These are phyloP conservation scores for Galeruca laticollis DNA, from an alignment of 2,888 invertebrate species.

Conservation along the genomic window DNA sequence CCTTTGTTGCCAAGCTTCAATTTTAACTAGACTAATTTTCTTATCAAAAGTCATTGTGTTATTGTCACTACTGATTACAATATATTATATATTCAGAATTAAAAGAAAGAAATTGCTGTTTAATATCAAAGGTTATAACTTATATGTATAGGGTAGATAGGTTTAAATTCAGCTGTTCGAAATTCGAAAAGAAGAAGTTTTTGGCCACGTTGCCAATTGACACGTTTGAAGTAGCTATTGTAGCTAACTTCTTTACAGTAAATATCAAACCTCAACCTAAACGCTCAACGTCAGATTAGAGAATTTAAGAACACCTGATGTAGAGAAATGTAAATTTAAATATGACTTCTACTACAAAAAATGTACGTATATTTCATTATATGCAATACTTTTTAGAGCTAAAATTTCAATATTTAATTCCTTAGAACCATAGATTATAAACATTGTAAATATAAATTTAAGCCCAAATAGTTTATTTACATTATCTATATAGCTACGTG, in stretches of 20 bases:
- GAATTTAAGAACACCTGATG: slow-evolving; percentile 6
- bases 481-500: neutral
- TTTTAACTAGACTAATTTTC: neutral
- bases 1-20: slow-evolving; percentile 4
- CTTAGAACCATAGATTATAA: neutral
- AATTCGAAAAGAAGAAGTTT: slow-evolving; percentile 2
- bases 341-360: slow-evolving; percentile 32
- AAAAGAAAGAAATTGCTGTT: too few species aligned
- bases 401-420: neutral
- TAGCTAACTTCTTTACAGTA: slow-evolving; percentile 9
- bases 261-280: too few species aligned
- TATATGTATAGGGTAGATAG: too few species aligned
- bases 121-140: too few species aligned
- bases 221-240: slow-evolving; percentile 12
- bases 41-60: neutral
- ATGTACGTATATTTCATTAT: slow-evolving; percentile 3
- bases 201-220: slow-evolving; percentile 19
- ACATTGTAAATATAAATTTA: neutral
- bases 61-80: too few species aligned
- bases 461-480: neutral
- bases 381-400: neutral
- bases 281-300: slow-evolving; percentile 21
- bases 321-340: slow-evolving; percentile 32
- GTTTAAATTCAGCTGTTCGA: too few species aligned
- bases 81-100: too few species aligned